Evolutionary conservation across 2,888 invertebrate species (phyloP), one percentile per base, ranked within the genome.

Genomic region (Chalcosyrphus nemorum): DNA sequence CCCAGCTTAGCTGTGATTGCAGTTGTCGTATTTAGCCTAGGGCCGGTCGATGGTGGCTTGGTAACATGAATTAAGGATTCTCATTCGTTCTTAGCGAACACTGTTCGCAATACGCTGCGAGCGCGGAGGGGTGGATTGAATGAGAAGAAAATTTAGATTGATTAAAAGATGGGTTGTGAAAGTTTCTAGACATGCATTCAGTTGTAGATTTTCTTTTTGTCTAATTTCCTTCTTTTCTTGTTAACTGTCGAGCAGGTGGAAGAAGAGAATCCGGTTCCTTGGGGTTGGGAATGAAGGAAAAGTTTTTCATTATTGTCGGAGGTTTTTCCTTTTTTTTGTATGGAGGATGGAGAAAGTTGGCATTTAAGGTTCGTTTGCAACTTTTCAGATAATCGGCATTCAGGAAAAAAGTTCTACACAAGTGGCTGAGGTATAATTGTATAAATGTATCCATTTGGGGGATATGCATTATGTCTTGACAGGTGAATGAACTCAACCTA

Each of bases 121-220:
- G n/a, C n/a, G 9, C 5, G 13, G 21, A 52, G 2, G 15, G 24
- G 6, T 13, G n/a, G 47, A 59, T 41, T 15, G 35, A 38, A 47
- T n/a, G n/a, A n/a, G 4, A 24, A 24, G 15, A 47, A 38, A 21
- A 59, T 66, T 75, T 29, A 75, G 75, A 66, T 66, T 68, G 38
- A 59, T 57, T 66, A 66, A 75, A 57, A 75, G 57, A 75, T 57
- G 35, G n/a, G n/a, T n/a, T n/a, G n/a, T 2, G 47, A 38, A 66
- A 65, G 32, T 75, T 56, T 74, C 54, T 38, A 63, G 63, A 63
- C 54, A 35, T 65, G 35, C 57, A 38, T 21, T 21, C n/a, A 2
- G 17, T n/a, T 59, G 29, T 27, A 6, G 19, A 13, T 29, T 54
- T 27, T 29, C 9, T 17, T 56, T 38, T 21, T n/a, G n/a, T 15